A percentile compares a stretch with the other conserved stretches of the same genome.
Conservation (phyloP, 2,888 invertebrate genomes). For the Caenorhabditis japonica region DNA sequence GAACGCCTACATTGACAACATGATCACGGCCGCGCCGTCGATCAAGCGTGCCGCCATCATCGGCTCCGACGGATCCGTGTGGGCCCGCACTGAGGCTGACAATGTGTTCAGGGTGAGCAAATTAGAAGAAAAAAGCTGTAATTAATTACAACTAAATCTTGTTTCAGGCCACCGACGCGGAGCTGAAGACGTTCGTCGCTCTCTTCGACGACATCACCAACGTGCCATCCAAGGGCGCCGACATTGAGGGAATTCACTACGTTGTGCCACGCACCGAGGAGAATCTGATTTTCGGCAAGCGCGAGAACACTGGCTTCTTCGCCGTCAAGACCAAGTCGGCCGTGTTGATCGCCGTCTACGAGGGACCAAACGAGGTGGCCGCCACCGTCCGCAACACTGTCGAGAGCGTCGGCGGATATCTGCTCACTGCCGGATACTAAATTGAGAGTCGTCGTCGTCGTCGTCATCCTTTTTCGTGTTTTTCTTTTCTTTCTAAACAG, state of each 20-base stretch:
- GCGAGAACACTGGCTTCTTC: conserved; percentile 73
- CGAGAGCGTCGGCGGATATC: conserved; percentile 71
- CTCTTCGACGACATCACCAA: conserved; percentile 64
- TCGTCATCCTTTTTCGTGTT: conserved; percentile 3
- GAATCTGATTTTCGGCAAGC: conserved; percentile 76
- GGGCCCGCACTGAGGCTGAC: conserved; percentile 68
- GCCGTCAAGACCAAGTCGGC: conserved; percentile 74
- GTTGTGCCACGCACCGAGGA: conserved; percentile 76
- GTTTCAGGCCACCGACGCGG: conserved; percentile 71
- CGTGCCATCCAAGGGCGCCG: conserved; percentile 67
- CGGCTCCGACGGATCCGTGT: conserved; percentile 70
- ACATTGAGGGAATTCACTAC: conserved; percentile 74
- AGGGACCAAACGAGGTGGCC: conserved; percentile 70
- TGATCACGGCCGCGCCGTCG: conserved; percentile 59
- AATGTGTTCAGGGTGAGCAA: conserved; percentile 63
- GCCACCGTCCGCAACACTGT: conserved; percentile 71
- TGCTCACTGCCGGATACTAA: conserved; percentile 67
- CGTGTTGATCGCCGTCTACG: conserved; percentile 73
- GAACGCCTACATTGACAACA: conserved; percentile 72
- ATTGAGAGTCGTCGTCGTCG: too few relatives aligned
- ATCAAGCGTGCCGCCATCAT: conserved; percentile 75
- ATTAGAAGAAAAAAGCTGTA: too few relatives aligned
- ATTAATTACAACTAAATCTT: not conserved
- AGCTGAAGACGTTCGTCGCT: conserved; percentile 68
- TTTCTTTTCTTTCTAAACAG: not conserved